These are phyloP conservation scores for Tretioscincus oriximinensis DNA, from an alignment of 2,113 vertebrate species.

Conservation along the genomic window DNA sequence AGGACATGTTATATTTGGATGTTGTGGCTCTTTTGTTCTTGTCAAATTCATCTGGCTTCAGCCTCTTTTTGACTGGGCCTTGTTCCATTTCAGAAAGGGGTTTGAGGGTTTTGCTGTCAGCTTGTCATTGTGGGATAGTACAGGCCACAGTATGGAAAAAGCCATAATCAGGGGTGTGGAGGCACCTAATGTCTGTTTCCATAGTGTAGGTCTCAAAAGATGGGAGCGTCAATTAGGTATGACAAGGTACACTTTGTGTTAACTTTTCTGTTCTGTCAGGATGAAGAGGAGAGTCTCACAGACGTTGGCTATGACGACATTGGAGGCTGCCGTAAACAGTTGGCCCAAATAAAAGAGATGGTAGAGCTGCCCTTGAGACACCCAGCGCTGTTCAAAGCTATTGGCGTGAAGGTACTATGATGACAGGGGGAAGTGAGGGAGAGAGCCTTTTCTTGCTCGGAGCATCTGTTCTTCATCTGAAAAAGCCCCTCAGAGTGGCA, in stretches of 20 bases:
- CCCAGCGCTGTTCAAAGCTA: conserved; percentile 68
- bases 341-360: conserved; percentile 73
- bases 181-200: neutral
- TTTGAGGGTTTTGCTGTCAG: too few species aligned
- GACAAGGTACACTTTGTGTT: neutral
- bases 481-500: too few species aligned
- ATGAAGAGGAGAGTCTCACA: conserved; percentile 69
- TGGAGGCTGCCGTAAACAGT: conserved; percentile 65
- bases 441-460: too few species aligned
- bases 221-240: neutral
- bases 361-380: conserved; percentile 68
- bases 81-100: too few species aligned
- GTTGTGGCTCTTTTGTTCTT: neutral
- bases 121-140: too few species aligned
- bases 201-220: too few species aligned
- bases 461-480: too few species aligned
- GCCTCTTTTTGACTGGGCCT: neutral
- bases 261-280: conserved; percentile 38
- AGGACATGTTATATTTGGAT: neutral
- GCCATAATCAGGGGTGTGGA: neutral
- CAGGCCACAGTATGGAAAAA: too few species aligned
- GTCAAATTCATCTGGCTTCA: neutral
- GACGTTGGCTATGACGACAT: conserved; percentile 70
- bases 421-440: neutral
- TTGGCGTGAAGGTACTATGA: conserved; percentile 63